These are phyloP conservation scores for Clusia tigrina DNA, from an alignment of 2,888 invertebrate genomes.

Conservation along the genomic window DNA sequence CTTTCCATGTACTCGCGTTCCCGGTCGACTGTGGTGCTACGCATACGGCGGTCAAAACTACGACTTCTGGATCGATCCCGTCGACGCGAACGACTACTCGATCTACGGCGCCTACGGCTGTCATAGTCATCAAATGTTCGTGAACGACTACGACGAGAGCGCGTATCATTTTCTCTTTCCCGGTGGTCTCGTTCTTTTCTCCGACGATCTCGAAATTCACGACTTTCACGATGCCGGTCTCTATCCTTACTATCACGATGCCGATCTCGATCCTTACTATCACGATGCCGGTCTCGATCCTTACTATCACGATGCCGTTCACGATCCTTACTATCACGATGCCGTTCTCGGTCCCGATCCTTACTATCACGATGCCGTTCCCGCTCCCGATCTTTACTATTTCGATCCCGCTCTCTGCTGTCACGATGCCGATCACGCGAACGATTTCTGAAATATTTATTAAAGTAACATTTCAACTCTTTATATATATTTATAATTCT, in stretches of 20 bases:
- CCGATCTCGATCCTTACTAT: constrained; percentile 24
- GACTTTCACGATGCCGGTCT: constrained; percentile 59
- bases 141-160: constrained; percentile 67
- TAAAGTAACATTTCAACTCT: not conserved
- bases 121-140: constrained; percentile 59
- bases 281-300: constrained; percentile 24
- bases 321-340: constrained; percentile 45
- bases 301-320: constrained; percentile 58
- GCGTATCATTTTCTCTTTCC: constrained; percentile 63
- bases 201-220: constrained; percentile 43
- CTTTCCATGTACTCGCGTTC: constrained; percentile 44
- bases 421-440: constrained; percentile 44
- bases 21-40: constrained; percentile 63
- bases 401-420: no score
- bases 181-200: constrained; percentile 47
- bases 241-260: constrained; percentile 35
- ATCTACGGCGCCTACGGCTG: constrained; percentile 49
- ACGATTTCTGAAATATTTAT: constrained; percentile 5
- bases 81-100: constrained; percentile 53
- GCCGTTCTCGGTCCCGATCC: constrained; percentile 30
- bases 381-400: constrained; percentile 29
- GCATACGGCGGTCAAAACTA: constrained; percentile 56
- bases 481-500: not conserved
- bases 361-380: constrained; percentile 35
- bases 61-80: constrained; percentile 42